Conservation (phyloP, 2,797 vertebrate genomes). For the Poliocrania exsul region DNA sequence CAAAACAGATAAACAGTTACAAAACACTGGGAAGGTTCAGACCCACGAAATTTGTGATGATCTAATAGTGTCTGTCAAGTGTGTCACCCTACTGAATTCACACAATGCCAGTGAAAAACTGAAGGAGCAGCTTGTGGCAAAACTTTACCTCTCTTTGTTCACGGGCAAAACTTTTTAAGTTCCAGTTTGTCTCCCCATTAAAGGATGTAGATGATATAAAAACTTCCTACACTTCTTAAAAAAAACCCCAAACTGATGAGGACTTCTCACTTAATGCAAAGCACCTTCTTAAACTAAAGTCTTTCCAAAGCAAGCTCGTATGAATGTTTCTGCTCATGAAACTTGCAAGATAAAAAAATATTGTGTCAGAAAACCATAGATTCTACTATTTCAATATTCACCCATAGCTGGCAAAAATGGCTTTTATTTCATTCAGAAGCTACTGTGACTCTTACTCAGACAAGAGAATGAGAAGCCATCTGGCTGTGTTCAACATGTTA, state of each 20-base stretch:
- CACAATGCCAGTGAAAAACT: neutral
- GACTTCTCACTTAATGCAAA: neutral
- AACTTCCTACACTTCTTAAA: neutral
- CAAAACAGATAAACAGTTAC: neutral
- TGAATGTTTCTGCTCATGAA: neutral
- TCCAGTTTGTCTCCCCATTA: neutral
- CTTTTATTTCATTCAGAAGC: neutral
- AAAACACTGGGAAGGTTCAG: neutral
- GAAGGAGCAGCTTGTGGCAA: neutral
- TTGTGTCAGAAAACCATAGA: rapidly evolving
- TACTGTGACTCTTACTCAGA: neutral
- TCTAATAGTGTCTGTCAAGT: neutral
- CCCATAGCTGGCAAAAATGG: neutral
- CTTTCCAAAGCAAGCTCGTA: neutral
- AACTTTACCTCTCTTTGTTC: neutral
- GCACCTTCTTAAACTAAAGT: neutral
- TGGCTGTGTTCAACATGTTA: neutral
- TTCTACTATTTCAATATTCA: neutral
- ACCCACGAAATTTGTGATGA: neutral
- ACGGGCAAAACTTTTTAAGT: neutral
- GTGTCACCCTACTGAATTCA: neutral
- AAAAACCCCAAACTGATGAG: neutral
- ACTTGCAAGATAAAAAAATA: neutral
- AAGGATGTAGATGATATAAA: rapidly evolving
- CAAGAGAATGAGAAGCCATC: neutral